These are phyloP conservation scores for Rhaphigaster nebulosa DNA, from an alignment of 2,888 invertebrate species.

Conservation along the genomic window DNA sequence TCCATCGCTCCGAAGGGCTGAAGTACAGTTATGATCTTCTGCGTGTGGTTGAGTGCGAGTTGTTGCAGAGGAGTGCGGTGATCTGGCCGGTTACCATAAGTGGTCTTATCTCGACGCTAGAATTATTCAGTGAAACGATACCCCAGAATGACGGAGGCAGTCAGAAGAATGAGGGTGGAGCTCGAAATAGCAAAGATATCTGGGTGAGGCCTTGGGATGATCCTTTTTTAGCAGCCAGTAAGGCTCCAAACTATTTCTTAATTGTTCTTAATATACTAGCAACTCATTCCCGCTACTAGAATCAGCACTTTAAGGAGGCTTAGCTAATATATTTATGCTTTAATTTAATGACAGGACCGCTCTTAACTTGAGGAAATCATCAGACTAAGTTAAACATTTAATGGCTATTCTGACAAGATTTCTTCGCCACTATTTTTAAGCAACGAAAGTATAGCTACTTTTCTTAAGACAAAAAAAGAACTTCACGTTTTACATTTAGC, in stretches of 20 bases:
- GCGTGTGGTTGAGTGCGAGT: not conserved
- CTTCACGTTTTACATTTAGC: no score
- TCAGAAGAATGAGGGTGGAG: conserved; percentile 41
- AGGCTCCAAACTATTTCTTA: conserved; percentile 46
- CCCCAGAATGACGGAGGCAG: conserved; percentile 39
- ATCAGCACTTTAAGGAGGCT: not conserved
- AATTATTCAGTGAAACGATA: conserved; percentile 43
- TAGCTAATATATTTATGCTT: not conserved
- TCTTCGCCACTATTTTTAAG: no score
- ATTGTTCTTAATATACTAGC: conserved; percentile 44
- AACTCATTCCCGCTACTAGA: not conserved
- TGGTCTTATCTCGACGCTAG: not conserved
- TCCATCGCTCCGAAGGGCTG: not conserved
- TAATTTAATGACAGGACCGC: not conserved
- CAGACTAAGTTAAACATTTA: not conserved
- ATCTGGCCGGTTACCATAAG: not conserved
- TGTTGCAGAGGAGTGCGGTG: not conserved
- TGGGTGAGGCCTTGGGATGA: conserved; percentile 48
- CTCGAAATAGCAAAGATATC: conserved; percentile 35
- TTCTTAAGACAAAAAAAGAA: no score
- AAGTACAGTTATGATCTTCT: not conserved
- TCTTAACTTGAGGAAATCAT: not conserved
- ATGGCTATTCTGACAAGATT: not conserved
- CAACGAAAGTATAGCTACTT: no score
- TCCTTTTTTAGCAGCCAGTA: conserved; percentile 24